Percentiles rank a stretch among this genome's conserved stretches.
phyloP scores from a whole-genome alignment of 92 coral and sea anemone species.

The Virgularia gustaviana region DNA sequence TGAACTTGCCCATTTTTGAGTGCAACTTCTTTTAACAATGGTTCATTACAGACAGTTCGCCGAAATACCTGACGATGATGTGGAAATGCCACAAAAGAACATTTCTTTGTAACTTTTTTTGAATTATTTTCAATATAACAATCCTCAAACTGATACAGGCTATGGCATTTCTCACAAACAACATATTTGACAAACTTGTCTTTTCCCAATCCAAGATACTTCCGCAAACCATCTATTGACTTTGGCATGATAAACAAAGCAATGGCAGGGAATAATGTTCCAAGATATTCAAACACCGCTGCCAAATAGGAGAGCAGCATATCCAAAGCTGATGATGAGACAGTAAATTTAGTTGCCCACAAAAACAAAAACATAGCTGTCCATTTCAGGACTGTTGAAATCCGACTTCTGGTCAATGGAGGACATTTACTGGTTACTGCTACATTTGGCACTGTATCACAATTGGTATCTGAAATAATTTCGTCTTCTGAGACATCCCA shows the following conservation, averaged over 20 bases:
- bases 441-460: too few relatives aligned
- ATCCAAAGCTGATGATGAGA: too few relatives aligned
- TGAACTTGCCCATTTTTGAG: conserved; percentile 48
- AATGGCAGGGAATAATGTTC: conserved; percentile 36
- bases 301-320: too few relatives aligned
- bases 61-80: conserved; percentile 59
- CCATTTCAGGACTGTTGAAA: too few relatives aligned
- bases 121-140: conserved; percentile 33
- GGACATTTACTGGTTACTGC: too few relatives aligned
- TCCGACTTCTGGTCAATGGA: too few relatives aligned
- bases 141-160: conserved; percentile 60
- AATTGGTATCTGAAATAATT: too few relatives aligned
- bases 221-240: conserved; percentile 38
- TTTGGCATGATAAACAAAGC: conserved; percentile 33
- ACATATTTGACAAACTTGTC: conserved; percentile 63
- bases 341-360: too few relatives aligned
- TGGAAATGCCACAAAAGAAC: conserved; percentile 42
- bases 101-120: conserved; percentile 35
- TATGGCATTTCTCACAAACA: conserved; percentile 56
- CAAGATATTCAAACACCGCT: conserved; percentile 48
- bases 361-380: too few relatives aligned
- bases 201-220: conserved; percentile 48
- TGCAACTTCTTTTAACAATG: conserved; percentile 51
- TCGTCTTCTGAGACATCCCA: too few relatives aligned
- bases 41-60: conserved; percentile 52